Percentiles rank a stretch among this genome's conserved stretches.
These are phyloP conservation scores for Teleogryllus occipitalis DNA, from an alignment of 1,140 invertebrate genomes.

Conservation along the genomic window DNA sequence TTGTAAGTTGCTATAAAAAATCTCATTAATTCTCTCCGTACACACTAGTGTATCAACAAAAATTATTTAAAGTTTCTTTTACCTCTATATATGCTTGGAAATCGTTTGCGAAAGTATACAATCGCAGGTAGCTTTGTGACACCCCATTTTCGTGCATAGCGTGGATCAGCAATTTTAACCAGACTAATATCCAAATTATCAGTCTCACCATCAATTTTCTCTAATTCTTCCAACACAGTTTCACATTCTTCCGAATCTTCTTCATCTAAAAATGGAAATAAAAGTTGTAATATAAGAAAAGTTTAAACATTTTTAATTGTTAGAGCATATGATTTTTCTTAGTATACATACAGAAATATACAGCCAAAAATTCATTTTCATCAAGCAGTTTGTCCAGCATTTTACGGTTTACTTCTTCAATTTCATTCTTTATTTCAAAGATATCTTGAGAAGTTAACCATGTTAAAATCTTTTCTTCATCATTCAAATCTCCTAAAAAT, in stretches of 20 bases:
- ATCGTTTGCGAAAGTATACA: slow-evolving; percentile 87
- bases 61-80: slow-evolving; percentile 24
- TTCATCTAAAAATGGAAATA: slow-evolving; percentile 47
- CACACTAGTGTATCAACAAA: too few species aligned
- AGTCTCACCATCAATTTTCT: slow-evolving; percentile 87
- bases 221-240: slow-evolving; percentile 70
- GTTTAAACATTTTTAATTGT: background rate
- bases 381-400: slow-evolving; percentile 91
- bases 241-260: slow-evolving; percentile 69
- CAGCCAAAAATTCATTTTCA: slow-evolving; percentile 90
- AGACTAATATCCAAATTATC: slow-evolving; percentile 92
- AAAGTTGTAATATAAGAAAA: background rate
- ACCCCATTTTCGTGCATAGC: slow-evolving; percentile 91
- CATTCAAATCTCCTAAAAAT: slow-evolving; percentile 62
- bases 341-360: slow-evolving; percentile 81
- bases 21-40: too few species aligned
- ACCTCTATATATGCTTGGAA: slow-evolving; percentile 92
- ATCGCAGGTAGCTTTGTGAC: slow-evolving; percentile 84
- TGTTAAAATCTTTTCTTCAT: slow-evolving; percentile 74
- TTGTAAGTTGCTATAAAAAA: too few species aligned
- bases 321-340: background rate
- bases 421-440: slow-evolving; percentile 93
- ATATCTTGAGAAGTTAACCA: slow-evolving; percentile 92
- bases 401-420: slow-evolving; percentile 90
- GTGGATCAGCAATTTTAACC: slow-evolving; percentile 85